Percentiles rank a stretch among this genome's conserved stretches.
Conservation (phyloP, 2,888 invertebrate species). For the Lissonota sp. region DNA sequence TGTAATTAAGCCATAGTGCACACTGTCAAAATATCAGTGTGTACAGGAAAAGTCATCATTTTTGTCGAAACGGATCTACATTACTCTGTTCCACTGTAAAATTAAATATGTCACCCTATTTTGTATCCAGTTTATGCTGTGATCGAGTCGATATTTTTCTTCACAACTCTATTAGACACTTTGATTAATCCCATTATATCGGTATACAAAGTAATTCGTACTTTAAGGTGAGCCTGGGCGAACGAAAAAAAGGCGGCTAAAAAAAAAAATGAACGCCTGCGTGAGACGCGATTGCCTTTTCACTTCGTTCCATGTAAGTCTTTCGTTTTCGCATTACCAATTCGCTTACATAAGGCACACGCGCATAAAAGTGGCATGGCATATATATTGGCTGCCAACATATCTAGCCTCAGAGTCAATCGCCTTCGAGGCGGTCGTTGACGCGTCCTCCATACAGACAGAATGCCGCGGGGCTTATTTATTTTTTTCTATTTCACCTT, state of each 20-base stretch:
- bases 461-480: conserved; percentile 10
- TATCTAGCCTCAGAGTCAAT: conserved; percentile 45
- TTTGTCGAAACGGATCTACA: too few relatives aligned
- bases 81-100: too few relatives aligned
- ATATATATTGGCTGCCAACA: conserved; percentile 22
- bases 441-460: conserved; percentile 66
- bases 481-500: background rate
- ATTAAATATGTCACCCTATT: too few relatives aligned
- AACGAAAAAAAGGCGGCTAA: conserved; percentile 36
- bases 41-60: too few relatives aligned
- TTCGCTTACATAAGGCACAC: conserved; percentile 64
- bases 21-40: too few relatives aligned
- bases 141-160: background rate
- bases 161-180: conserved; percentile 13
- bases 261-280: conserved; percentile 12
- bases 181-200: conserved; percentile 14
- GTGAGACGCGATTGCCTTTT: conserved; percentile 48
- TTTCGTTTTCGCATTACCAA: conserved; percentile 57
- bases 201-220: background rate
- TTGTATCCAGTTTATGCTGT: too few relatives aligned
- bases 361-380: conserved; percentile 21
- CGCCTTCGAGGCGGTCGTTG: conserved; percentile 82
- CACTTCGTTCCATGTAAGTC: conserved; percentile 45
- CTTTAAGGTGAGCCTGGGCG: background rate
- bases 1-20: too few relatives aligned